Evolutionary conservation across 2,113 vertebrate genomes (phyloP).

Genomic region (Turdus rufiventris): DNA sequence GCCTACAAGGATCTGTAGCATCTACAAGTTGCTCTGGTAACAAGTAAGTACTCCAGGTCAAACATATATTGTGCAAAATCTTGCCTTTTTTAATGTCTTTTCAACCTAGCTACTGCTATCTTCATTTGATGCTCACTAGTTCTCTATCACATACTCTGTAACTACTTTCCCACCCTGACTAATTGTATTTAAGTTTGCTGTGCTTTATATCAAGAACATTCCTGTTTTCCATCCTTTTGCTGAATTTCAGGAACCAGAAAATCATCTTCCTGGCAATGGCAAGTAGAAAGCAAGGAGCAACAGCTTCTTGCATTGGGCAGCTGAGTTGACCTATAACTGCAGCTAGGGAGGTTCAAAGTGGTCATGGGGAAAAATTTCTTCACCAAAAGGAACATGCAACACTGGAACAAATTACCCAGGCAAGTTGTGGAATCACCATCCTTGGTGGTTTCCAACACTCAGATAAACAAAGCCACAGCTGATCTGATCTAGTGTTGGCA

Average conservation of each 20-base stretch:
- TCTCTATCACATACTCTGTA: neutral
- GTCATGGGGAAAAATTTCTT: neutral
- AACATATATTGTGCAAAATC: neutral
- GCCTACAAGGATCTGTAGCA: neutral
- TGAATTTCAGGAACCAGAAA: neutral
- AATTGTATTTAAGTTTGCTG: neutral
- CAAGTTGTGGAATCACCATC: neutral
- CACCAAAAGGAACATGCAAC: neutral
- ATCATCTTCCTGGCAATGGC: neutral
- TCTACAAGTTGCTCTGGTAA: neutral
- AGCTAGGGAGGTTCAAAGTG: neutral
- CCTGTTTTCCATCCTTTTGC: neutral
- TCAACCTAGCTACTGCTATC: neutral
- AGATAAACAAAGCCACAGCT: neutral
- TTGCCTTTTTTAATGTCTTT: neutral
- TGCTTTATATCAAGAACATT: neutral
- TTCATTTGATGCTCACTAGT: neutral
- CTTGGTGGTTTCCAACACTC: neutral
- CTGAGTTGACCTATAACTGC: neutral
- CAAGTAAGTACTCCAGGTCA: neutral
- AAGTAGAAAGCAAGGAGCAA: neutral
- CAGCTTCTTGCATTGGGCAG: neutral
- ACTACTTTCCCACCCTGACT: neutral
- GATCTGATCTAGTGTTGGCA: neutral
- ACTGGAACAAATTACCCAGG: neutral